Evolutionary conservation across 2,888 invertebrate genomes (phyloP).

Genomic region (Tupiocoris notatus): DNA sequence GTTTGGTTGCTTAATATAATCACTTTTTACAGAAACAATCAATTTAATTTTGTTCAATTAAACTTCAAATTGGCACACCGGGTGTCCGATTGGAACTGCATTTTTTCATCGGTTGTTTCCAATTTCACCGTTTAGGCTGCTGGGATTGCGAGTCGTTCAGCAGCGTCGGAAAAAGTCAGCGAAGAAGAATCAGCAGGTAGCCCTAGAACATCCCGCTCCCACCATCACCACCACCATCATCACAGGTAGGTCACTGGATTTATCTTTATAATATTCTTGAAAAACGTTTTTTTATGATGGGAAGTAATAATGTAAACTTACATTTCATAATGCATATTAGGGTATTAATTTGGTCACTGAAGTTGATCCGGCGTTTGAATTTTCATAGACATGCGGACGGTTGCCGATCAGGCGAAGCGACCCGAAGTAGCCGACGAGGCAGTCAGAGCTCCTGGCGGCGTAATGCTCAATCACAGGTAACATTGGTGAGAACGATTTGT

Average conservation of each 20-base stretch:
- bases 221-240: conserved; percentile 55
- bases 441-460: conserved; percentile 51
- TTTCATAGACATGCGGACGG: not conserved
- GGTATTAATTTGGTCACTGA: too few species aligned
- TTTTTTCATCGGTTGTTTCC: not conserved
- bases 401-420: conserved; percentile 44
- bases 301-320: too few species aligned
- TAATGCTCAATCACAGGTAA: conserved; percentile 46
- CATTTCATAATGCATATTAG: too few species aligned
- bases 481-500: conserved; percentile 24
- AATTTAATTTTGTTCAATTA: too few species aligned
- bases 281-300: too few species aligned
- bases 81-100: too few species aligned
- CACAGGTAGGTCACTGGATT: conserved; percentile 52
- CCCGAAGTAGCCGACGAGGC: conserved; percentile 47
- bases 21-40: too few species aligned
- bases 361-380: too few species aligned
- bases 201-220: conserved; percentile 54
- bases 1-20: too few species aligned
- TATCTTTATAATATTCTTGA: too few species aligned
- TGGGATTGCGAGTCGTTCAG: conserved; percentile 27
- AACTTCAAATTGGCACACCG: too few species aligned
- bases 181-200: conserved; percentile 51
- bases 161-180: conserved; percentile 43
- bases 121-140: conserved; percentile 27